Base-by-base conservation (phyloP, 2,113 vertebrate genomes). In the Elachura formosa region DNA sequence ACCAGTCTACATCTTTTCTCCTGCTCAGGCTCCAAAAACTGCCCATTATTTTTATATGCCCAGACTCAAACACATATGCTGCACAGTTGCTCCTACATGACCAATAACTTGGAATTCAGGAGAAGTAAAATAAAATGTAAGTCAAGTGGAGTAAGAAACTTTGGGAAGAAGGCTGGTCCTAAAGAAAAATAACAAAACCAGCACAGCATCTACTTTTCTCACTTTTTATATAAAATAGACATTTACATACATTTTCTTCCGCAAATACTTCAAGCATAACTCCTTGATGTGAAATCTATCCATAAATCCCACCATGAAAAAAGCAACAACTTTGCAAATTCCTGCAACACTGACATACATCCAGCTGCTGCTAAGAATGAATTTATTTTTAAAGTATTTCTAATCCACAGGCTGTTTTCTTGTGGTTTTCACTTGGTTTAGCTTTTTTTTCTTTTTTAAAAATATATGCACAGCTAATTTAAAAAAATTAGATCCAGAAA, bases 211-310 rank as follows among this genome's bases (percentile, higher is more conserved):
- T 84, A 89, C 62, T 89, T 98, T 94, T 79, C 81, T 97, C 74
- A 33, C 71, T 96, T 97, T 96, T 98, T 98, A 98, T 98, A 97
- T 92, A 98, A 98, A 98, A 98, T 97, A 98, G 80, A 97, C 89
- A 94, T 97, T 97, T 97, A 97, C 94, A 97, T 96, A 97, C 96
- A 96, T 97, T 97, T 97, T 95, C 79, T 92, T 97, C 95, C 93
- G 93, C 87, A 96, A 96, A 97, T 94, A 92, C 43, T 95, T 95
- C 0, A 6, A 96, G 94, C 92, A 49, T 90, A 94, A 96, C 62
- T 96, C 87, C 62, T 90, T 81, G 84, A 96, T 55, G 84, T 95
- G 97, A 97, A 96, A 95, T 88, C 52, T 77, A 68, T 81, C 92
- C 92, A 73, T 89, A 95, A 84, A 92, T 84, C 92, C 87, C 93